Base-by-base conservation (phyloP, 2,888 invertebrate species). In the Drosophila peninsularis region DNA sequence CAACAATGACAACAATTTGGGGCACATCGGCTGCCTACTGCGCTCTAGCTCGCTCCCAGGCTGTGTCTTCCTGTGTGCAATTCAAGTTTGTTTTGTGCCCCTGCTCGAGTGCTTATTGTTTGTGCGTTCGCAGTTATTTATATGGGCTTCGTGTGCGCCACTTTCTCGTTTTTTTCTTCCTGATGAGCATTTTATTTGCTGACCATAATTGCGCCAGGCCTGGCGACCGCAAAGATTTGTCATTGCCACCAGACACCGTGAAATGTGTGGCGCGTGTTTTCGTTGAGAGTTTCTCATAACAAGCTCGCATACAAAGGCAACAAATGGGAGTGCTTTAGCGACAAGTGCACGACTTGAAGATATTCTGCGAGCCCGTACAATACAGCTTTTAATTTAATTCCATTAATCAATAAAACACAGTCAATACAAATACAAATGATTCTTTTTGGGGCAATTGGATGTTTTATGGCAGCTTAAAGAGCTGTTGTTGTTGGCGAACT, bases 151-250 rank as follows among this genome's bases (percentile, higher is more conserved):
- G 45, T 60, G 53, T 52, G 58, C 9, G 42, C 21, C 42, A 42
- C 37, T 7, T 44, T 9, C 24, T 27, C 27, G n/a, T n/a, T 47
- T 42, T 44, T 58, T 37, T 37, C 41, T 56, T 49, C 44, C 53
- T 75, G 78, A 75, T 68, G 75, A 66, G 68, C 66, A 68, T 83
- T 82, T 80, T 71, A 84, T 83, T 83, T 83, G 76, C 75, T 70
- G 82, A 67, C 82, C 80, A 76, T 82, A 81, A 82, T 84, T 79
- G 79, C 71, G 67, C 34, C 62, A n/a, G 36, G 36, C 17, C 34
- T 32, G 21, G 19, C 45, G 47, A 60, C 71, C 71, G 56, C 79
- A 75, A 77, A 68, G 62, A 82, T 75, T 85, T 82, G 75, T 78
- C 80, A 80, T 73, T 72, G 67, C 55, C 66, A 21, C 27, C 58